Evolutionary conservation across 2,797 vertebrate species (phyloP).

Genomic region (Hirundo rustica): DNA sequence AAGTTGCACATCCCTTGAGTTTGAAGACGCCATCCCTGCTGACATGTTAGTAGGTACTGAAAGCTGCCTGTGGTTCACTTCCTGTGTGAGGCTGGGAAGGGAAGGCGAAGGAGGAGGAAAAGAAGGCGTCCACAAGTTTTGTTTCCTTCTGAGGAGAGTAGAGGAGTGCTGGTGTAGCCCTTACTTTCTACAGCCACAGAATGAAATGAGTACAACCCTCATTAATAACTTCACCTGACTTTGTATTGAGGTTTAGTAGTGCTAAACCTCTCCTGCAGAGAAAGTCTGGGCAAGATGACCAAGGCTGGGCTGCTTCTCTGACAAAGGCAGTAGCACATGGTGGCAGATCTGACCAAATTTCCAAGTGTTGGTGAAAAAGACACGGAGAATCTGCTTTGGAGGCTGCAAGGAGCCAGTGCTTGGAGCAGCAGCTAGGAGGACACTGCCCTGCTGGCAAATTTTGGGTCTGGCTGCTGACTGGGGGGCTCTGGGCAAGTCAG

Average conservation of each 20-base stretch:
- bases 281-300: not conserved
- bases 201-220: not conserved
- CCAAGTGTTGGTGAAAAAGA: not conserved
- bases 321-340: not conserved
- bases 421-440: not conserved
- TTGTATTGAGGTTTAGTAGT: not conserved
- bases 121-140: not conserved
- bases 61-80: not conserved
- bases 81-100: not conserved
- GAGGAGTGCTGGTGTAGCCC: not conserved
- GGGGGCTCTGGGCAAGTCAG: not conserved
- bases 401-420: not conserved
- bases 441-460: not conserved
- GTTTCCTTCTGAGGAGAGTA: not conserved
- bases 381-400: not conserved
- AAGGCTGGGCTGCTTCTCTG: not conserved
- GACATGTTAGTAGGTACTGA: not conserved
- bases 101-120: not conserved
- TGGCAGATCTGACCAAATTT: not conserved
- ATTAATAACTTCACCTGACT: not conserved
- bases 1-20: not conserved
- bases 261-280: not conserved
- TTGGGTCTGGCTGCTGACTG: not conserved
- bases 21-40: not conserved
- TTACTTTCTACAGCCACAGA: not conserved